Conservation (phyloP, 1,140 invertebrate genomes). For the Mesaphorura yosii region DNA sequence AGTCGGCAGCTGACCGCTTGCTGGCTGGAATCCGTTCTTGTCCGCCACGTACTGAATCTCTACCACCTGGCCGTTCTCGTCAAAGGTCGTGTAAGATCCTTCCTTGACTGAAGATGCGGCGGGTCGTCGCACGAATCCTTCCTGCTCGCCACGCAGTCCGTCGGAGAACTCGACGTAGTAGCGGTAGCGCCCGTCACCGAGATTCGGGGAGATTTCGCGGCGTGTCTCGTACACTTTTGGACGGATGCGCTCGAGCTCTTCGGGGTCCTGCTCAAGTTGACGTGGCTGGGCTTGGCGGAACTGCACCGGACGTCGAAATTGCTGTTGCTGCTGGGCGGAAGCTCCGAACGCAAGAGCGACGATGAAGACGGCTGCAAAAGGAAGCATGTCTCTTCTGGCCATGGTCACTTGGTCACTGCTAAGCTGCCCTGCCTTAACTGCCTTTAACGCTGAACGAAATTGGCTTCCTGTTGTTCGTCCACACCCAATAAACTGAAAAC, state of each 20-base stretch:
- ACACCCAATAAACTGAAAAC: too few species aligned
- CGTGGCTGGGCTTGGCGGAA: neutral
- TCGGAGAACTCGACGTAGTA: slow-evolving; percentile 17
- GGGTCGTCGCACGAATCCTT: slow-evolving; percentile 12
- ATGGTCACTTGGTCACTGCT: too few species aligned
- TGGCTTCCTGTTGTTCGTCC: too few species aligned
- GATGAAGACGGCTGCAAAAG: too few species aligned
- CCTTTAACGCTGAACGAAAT: too few species aligned
- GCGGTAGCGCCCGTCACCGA: slow-evolving; percentile 16
- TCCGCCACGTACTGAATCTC: slow-evolving; percentile 18
- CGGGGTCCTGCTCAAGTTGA: neutral
- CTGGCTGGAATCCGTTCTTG: slow-evolving; percentile 7
- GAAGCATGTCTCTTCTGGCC: too few species aligned
- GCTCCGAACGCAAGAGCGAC: too few species aligned
- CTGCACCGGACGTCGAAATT: too few species aligned
- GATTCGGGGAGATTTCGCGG: slow-evolving; percentile 15
- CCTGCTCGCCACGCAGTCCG: slow-evolving; percentile 13
- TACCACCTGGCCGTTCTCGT: slow-evolving; percentile 18
- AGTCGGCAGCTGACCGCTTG: neutral
- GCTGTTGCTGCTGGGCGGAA: neutral
- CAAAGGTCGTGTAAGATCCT: slow-evolving; percentile 21
- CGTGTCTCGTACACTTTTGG: slow-evolving; percentile 21
- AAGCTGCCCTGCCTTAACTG: too few species aligned
- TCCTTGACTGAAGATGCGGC: slow-evolving; percentile 16
- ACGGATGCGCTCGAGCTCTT: neutral